Conservation (phyloP, 2,797 vertebrate species). For the Euphonia xanthogaster region DNA sequence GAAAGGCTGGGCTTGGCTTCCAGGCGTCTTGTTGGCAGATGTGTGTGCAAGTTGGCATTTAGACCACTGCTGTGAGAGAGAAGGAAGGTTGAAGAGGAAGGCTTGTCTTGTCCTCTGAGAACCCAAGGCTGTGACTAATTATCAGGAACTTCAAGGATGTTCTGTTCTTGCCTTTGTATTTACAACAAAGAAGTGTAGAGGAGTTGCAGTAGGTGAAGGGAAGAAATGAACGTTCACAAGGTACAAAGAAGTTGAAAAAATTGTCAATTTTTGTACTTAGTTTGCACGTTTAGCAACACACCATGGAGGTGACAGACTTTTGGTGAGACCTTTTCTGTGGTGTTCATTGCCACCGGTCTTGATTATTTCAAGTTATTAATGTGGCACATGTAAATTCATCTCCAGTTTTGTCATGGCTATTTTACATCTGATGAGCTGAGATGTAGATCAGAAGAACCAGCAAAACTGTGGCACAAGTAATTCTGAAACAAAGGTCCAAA, state of each 20-base stretch:
- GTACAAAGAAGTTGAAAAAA: neutral
- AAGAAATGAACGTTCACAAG: neutral
- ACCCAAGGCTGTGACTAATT: neutral
- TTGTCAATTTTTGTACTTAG: neutral
- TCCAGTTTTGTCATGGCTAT: neutral
- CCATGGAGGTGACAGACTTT: neutral
- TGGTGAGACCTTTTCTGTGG: neutral
- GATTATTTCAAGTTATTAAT: neutral
- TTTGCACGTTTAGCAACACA: neutral
- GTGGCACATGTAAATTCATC: neutral
- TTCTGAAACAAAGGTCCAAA: neutral
- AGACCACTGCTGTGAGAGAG: neutral
- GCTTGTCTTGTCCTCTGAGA: neutral
- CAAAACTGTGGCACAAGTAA: neutral
- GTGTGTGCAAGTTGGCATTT: neutral
- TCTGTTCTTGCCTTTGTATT: neutral
- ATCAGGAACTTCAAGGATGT: neutral
- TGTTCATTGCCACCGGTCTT: neutral
- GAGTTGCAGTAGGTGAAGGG: neutral
- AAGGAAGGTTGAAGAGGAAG: neutral
- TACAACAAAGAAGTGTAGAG: neutral
- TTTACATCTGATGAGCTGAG: neutral
- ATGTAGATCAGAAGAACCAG: neutral
- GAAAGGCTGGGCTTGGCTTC: neutral
- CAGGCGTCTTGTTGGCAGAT: neutral